Evolutionary conservation across 2,888 invertebrate species (phyloP).

Genomic region (Oscheius sp.): DNA sequence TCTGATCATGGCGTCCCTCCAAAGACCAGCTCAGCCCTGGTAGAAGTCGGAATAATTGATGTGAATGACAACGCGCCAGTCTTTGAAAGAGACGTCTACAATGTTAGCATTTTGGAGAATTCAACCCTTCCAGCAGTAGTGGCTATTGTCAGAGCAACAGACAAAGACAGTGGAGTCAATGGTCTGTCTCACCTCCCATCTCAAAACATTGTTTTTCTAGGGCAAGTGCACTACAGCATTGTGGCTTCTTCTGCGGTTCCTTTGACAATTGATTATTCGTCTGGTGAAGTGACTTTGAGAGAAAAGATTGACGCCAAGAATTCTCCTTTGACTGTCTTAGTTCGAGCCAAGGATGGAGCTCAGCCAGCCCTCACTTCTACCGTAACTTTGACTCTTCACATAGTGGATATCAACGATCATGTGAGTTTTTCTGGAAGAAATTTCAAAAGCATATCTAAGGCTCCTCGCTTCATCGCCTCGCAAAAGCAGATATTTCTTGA

Average conservation of each 20-base stretch:
- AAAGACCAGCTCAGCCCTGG: constrained; percentile 51
- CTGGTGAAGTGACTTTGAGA: constrained; percentile 78
- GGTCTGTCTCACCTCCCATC: constrained; percentile 72
- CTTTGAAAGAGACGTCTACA: constrained; percentile 60
- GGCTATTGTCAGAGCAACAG: constrained; percentile 80
- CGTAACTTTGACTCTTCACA: constrained; percentile 88
- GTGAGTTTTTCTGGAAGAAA: constrained; percentile 28
- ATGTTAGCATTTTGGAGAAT: constrained; percentile 79
- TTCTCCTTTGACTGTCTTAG: constrained; percentile 78
- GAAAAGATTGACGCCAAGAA: constrained; percentile 54
- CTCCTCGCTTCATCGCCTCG: constrained; percentile 88
- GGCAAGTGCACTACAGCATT: constrained; percentile 84
- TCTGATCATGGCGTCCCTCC: constrained; percentile 62
- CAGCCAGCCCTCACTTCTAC: constrained; percentile 92
- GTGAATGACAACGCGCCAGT: constrained; percentile 69
- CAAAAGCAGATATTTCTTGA: constrained; percentile 90
- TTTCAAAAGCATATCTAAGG: constrained; percentile 56
- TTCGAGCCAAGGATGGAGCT: constrained; percentile 94
- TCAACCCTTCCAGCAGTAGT: constrained; percentile 85
- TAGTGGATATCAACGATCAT: constrained; percentile 93
- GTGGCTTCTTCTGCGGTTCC: constrained; percentile 84
- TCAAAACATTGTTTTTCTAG: constrained; percentile 42
- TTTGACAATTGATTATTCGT: constrained; percentile 92
- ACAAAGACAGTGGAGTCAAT: constrained; percentile 90
- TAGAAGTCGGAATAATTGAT: constrained; percentile 63